A percentile compares a stretch with the other conserved stretches of the same genome.
phyloP scores from a whole-genome alignment of 2,888 invertebrate species.

The Oscheius sp. region DNA sequence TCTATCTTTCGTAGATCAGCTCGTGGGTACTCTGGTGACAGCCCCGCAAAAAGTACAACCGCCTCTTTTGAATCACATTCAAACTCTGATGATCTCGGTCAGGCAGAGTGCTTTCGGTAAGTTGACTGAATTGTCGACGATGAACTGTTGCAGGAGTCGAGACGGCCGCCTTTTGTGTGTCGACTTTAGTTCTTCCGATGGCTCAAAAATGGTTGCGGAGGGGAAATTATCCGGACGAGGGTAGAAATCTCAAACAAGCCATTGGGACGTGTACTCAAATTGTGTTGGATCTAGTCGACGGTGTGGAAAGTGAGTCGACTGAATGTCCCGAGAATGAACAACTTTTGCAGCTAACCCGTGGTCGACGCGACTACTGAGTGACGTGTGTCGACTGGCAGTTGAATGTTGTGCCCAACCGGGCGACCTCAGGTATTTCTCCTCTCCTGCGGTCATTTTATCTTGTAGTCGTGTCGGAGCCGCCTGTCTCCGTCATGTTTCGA shows the following conservation, averaged over 20 bases:
- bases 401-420: conserved; percentile 47
- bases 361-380: conserved; percentile 52
- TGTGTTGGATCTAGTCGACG: conserved; percentile 52
- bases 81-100: conserved; percentile 48
- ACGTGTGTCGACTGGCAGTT: conserved; percentile 49
- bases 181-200: conserved; percentile 89
- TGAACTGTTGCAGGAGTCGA: conserved; percentile 78
- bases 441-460: not conserved
- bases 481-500: conserved; percentile 42
- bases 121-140: not conserved
- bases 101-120: conserved; percentile 45
- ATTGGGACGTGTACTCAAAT: conserved; percentile 58
- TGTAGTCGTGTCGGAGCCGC: conserved; percentile 38
- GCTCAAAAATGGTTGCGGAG: conserved; percentile 91
- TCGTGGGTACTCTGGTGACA: conserved; percentile 57
- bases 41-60: conserved; percentile 51
- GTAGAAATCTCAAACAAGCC: conserved; percentile 52
- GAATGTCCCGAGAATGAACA: not conserved
- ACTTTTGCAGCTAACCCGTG: conserved; percentile 44
- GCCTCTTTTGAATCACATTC: conserved; percentile 52
- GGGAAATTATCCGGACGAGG: conserved; percentile 68
- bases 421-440: conserved; percentile 8
- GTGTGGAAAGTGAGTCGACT: conserved; percentile 40
- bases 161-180: conserved; percentile 92
- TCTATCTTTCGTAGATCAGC: conserved; percentile 44